A percentile compares a stretch with the other conserved stretches of the same genome.
Conservation (phyloP, 1,140 invertebrate species). For the Anoplophora glabripennis region DNA sequence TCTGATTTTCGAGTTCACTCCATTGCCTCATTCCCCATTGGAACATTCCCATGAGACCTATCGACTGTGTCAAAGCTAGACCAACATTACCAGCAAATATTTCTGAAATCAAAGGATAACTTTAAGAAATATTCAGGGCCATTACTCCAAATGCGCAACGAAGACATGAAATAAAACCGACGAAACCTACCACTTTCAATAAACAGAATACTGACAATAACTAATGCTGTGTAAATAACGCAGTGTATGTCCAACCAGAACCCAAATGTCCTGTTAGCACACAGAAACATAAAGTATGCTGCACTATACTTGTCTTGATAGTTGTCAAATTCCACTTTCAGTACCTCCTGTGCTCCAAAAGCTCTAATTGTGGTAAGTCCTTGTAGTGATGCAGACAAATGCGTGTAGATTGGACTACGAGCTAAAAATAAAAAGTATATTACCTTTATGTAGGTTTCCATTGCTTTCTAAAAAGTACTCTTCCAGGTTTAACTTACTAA, state of each 20-base stretch:
- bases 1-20: slow-evolving; percentile 66
- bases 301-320: slow-evolving; percentile 59
- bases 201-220: slow-evolving; percentile 57
- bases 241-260: slow-evolving; percentile 66
- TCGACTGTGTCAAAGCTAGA: slow-evolving; percentile 57
- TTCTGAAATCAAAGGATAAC: slow-evolving; percentile 50
- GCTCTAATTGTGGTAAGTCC: slow-evolving; percentile 81
- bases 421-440: slow-evolving; percentile 49
- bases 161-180: background rate
- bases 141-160: background rate
- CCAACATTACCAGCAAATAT: slow-evolving; percentile 54
- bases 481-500: too few species aligned
- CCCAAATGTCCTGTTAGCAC: slow-evolving; percentile 59
- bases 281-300: slow-evolving; percentile 64
- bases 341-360: slow-evolving; percentile 60
- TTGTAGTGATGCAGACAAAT: slow-evolving; percentile 73
- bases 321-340: slow-evolving; percentile 69
- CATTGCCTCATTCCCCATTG: slow-evolving; percentile 74
- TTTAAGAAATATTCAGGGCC: too few species aligned
- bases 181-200: slow-evolving; percentile 44
- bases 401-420: slow-evolving; percentile 78
- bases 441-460: background rate
- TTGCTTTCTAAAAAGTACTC: too few species aligned
- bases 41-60: slow-evolving; percentile 60
- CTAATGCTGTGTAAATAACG: slow-evolving; percentile 59